Conservation (phyloP, 2,797 vertebrate genomes). For the Kryptolebias ocellatus region DNA sequence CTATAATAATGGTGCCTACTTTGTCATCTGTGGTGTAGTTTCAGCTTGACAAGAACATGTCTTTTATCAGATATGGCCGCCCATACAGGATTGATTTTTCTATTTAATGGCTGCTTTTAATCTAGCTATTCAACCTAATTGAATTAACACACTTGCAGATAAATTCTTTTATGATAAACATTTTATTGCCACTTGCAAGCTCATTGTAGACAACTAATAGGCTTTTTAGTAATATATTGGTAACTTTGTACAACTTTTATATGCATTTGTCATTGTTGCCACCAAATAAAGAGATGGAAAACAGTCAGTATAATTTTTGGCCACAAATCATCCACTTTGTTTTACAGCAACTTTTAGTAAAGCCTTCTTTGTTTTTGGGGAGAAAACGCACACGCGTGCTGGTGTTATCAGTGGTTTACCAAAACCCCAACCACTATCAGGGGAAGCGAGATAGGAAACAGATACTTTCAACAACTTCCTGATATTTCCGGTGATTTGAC, state of each 20-base stretch:
- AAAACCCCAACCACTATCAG: slow-evolving; percentile 63
- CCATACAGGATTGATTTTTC: slow-evolving; percentile 24
- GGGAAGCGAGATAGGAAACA: slow-evolving; percentile 86
- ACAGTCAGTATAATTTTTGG: slow-evolving; percentile 34
- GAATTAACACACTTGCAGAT: slow-evolving; percentile 30
- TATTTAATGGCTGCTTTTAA: slow-evolving; percentile 33
- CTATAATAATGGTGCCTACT: background rate
- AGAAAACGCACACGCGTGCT: slow-evolving; percentile 35
- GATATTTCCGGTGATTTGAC: slow-evolving; percentile 78
- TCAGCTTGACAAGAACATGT: slow-evolving; percentile 20
- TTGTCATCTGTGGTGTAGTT: slow-evolving; percentile 29
- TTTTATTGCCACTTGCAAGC: slow-evolving; percentile 27
- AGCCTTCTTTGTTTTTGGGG: slow-evolving; percentile 49
- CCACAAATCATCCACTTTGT: slow-evolving; percentile 35
- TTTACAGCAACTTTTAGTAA: slow-evolving; percentile 57
- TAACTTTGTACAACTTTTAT: slow-evolving; percentile 44
- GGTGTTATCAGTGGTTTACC: slow-evolving; percentile 63
- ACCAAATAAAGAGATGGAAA: slow-evolving; percentile 49
- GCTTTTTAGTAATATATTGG: slow-evolving; percentile 17
- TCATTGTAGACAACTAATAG: slow-evolving; percentile 51
- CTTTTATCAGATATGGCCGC: slow-evolving; percentile 19
- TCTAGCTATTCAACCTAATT: slow-evolving; percentile 41
- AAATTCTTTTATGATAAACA: slow-evolving; percentile 31
- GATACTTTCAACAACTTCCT: slow-evolving; percentile 89
- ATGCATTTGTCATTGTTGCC: slow-evolving; percentile 52